These are phyloP conservation scores for Kradibia gibbosae DNA, from an alignment of 1,140 invertebrate genomes.

Conservation along the genomic window DNA sequence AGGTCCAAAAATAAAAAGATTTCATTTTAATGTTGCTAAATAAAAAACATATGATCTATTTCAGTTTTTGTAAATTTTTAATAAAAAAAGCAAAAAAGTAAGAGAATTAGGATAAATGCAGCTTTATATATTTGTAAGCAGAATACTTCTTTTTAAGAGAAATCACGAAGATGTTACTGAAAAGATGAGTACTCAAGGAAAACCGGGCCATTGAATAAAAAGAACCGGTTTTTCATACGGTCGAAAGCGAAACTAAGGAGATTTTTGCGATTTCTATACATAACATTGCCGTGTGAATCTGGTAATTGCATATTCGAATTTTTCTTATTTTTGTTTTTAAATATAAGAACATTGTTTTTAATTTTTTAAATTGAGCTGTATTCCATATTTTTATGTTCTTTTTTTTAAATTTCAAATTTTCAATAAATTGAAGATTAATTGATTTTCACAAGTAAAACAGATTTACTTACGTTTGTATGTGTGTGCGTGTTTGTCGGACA, in stretches of 20 bases:
- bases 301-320: neutral
- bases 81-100: too few species aligned
- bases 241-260: slow-evolving; percentile 23
- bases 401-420: too few species aligned
- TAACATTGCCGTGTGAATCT: slow-evolving; percentile 21
- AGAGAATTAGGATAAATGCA: too few species aligned
- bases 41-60: too few species aligned
- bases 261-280: neutral
- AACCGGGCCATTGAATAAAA: neutral
- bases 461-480: too few species aligned
- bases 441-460: too few species aligned
- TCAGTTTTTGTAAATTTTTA: too few species aligned
- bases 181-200: slow-evolving; percentile 35
- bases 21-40: too few species aligned
- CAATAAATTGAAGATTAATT: too few species aligned
- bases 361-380: neutral
- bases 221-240: slow-evolving; percentile 18
- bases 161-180: neutral
- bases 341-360: neutral
- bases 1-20: too few species aligned
- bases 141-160: neutral
- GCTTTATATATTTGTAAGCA: too few species aligned
- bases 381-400: neutral
- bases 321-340: neutral
- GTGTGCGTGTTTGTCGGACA: too few species aligned